These are phyloP conservation scores for Hypomecis atomaria DNA, from an alignment of 2,888 invertebrate genomes.

Conservation along the genomic window DNA sequence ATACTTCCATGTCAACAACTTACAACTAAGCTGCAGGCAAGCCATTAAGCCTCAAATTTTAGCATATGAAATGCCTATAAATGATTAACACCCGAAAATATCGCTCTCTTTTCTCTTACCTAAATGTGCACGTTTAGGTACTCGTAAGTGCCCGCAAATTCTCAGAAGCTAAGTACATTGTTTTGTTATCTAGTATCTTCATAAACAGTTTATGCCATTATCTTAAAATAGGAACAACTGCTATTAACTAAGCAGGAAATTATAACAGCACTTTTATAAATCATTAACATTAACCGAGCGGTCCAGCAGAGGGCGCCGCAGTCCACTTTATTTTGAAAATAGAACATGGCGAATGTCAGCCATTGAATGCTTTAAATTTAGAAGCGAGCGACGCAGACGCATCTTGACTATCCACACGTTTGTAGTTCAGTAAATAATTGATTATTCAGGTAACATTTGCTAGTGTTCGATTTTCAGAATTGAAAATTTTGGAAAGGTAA, in stretches of 20 bases:
- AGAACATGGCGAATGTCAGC: slow-evolving; percentile 42
- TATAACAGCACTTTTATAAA: slow-evolving; percentile 12
- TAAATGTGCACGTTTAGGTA: neutral
- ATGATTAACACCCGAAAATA: too few species aligned
- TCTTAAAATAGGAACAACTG: slow-evolving; percentile 8
- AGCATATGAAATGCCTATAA: too few species aligned
- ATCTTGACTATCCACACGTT: slow-evolving; percentile 15
- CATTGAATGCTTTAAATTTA: slow-evolving; percentile 38
- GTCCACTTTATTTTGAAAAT: slow-evolving; percentile 40
- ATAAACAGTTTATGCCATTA: neutral
- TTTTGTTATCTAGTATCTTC: slow-evolving; percentile 1
- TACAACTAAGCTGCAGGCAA: too few species aligned
- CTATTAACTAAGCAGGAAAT: slow-evolving; percentile 1
- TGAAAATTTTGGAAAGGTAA: neutral
- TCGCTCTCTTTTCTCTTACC: too few species aligned
- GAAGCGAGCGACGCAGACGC: slow-evolving; percentile 27
- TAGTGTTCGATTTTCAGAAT: slow-evolving; percentile 2
- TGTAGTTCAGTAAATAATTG: slow-evolving; percentile 26
- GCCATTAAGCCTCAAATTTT: too few species aligned
- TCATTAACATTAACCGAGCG: slow-evolving; percentile 22
- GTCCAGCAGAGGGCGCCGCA: slow-evolving; percentile 26
- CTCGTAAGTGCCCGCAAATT: neutral
- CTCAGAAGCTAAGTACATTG: neutral
- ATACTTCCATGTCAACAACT: too few species aligned
- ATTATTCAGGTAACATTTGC: slow-evolving; percentile 30